These are phyloP conservation scores for Diacarnus erythraeanus DNA, from an alignment of 37 sponge, comb jelly and placozoan species.

Conservation along the genomic window DNA sequence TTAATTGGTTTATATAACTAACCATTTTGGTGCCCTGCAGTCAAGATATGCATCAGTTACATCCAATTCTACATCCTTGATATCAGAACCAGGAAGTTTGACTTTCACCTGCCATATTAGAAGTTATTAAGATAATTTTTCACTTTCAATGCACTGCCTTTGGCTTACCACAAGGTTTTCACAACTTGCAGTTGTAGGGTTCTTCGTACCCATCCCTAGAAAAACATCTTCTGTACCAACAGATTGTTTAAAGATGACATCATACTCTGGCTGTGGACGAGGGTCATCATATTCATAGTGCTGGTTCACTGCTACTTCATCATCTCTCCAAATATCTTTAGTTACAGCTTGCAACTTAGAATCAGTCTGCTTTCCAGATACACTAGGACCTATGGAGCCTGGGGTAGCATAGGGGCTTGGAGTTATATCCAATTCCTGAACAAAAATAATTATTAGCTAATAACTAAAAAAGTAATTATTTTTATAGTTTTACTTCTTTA, in stretches of 20 bases:
- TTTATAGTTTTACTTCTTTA: constrained; percentile 11
- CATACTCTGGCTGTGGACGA: constrained; percentile 88
- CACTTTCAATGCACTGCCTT: no score
- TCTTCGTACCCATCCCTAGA: constrained; percentile 87
- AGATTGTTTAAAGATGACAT: constrained; percentile 74
- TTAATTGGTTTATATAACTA: not conserved
- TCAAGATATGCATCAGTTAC: constrained; percentile 82
- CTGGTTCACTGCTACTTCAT: constrained; percentile 44
- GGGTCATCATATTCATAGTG: constrained; percentile 63
- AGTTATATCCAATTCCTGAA: constrained; percentile 30
- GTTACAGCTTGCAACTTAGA: not conserved
- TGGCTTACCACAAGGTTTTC: constrained; percentile 75
- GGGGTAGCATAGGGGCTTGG: constrained; percentile 65
- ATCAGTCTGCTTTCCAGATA: not conserved
- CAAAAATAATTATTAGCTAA: not conserved
- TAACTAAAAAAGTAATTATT: not conserved
- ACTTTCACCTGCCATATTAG: constrained; percentile 55
- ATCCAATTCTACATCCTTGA: constrained; percentile 69
- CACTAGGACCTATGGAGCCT: constrained; percentile 61
- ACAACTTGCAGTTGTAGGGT: constrained; percentile 82
- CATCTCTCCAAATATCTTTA: constrained; percentile 72
- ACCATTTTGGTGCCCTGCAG: constrained; percentile 71
- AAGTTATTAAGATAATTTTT: not conserved
- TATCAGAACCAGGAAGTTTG: constrained; percentile 61
- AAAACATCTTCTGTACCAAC: constrained; percentile 88